Conservation (phyloP, 2,113 vertebrate species). For the Dromaius novaehollandiae region DNA sequence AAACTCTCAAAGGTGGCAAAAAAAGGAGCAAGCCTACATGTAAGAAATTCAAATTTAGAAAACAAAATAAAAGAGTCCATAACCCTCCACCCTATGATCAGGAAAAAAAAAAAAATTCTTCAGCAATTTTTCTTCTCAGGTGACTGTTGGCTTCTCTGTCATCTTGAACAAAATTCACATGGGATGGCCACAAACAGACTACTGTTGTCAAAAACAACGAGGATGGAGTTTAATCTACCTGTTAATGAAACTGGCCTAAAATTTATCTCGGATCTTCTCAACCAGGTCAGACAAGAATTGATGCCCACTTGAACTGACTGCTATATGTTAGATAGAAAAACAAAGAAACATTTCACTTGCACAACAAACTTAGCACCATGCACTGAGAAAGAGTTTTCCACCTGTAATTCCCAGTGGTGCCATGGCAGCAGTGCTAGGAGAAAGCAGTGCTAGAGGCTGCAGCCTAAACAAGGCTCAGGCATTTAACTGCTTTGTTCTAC, state of each 20-base stretch:
- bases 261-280: background rate
- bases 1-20: rapidly evolving
- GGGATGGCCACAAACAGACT: background rate
- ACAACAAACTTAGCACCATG: too few species aligned
- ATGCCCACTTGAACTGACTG: rapidly evolving
- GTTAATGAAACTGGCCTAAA: background rate
- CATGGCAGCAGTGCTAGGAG: too few species aligned
- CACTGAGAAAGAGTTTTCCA: background rate
- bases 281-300: background rate
- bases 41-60: rapidly evolving
- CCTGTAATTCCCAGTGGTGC: background rate
- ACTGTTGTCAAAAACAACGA: rapidly evolving
- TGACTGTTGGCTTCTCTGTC: background rate
- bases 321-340: background rate
- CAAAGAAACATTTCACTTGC: background rate
- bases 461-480: background rate
- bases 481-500: background rate
- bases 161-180: background rate
- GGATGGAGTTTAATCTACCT: too few species aligned
- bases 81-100: background rate
- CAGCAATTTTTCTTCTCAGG: background rate
- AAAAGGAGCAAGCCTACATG: background rate
- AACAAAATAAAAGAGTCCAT: background rate
- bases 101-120: background rate
- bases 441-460: background rate